Base-by-base conservation (phyloP, 2,888 invertebrate genomes). In the Agrotis puta region DNA sequence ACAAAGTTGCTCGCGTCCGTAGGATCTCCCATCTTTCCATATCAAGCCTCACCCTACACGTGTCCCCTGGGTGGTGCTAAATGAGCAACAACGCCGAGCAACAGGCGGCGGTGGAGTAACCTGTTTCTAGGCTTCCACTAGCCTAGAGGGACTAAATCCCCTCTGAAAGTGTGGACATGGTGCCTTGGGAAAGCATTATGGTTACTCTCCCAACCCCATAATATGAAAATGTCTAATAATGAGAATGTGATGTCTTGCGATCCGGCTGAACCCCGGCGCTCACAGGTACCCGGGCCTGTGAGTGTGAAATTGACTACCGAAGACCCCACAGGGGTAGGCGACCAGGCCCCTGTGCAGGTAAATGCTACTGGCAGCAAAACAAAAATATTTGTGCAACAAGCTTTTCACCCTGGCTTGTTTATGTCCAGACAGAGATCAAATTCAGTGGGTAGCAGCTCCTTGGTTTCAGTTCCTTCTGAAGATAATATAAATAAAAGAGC, bases 261-360 rank as follows among this genome's bases (percentile, higher is more conserved):
- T 43, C 43, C 58, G 43, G 58, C 58, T 43, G 20, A 20, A n/a
- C 20, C 57, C 39, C 33, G 39, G 57, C 39, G 39, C 39, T 57
- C 20, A 16, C 43, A 58, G 43, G 43, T 43, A 39, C 39, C 57
- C 39, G 16, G 57, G 39, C 56, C 33, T 56, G 56, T 13, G 33
- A 48, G n/a, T 48, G 47, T n/a, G 47, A 48, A 48, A 48, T 48
- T 48, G 14, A 43, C 20, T 62, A 63, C 69, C 58, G 64, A 58
- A 58, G 51, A 20, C 64, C 18, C 0, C 63, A 33, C 27, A 13
- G 69, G 54, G 24, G 64, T 57, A 13, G 27, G 58, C 20, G 51
- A 64, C 51, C 69, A 64, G 64, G 64, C 63, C 24, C 33, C 58
- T 45, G 20, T 51, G 58, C 11, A 20, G 48, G 71, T 47, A n/a